A percentile compares a stretch with the other conserved stretches of the same genome.
Conservation (phyloP, 2,797 vertebrate species). For the Rhinella marina region DNA sequence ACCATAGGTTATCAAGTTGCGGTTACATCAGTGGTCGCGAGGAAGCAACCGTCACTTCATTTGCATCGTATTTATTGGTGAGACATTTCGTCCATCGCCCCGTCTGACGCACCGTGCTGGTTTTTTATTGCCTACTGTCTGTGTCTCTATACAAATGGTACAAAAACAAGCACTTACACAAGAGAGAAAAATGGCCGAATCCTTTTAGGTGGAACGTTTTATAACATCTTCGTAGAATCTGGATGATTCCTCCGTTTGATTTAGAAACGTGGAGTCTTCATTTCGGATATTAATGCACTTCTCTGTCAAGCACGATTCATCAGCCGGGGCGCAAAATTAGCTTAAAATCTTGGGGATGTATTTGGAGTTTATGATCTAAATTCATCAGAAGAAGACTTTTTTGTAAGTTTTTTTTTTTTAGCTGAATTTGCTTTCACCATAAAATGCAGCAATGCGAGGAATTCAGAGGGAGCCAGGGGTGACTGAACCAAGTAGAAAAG, state of each 20-base stretch:
- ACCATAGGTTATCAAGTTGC: not conserved
- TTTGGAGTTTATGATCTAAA: slow-evolving; percentile 19
- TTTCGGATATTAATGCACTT: slow-evolving; percentile 28
- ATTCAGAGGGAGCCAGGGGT: too few relatives aligned
- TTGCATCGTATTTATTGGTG: slow-evolving; percentile 30
- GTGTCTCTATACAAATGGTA: slow-evolving; percentile 20
- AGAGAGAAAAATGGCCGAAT: slow-evolving; percentile 32
- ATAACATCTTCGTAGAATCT: not conserved
- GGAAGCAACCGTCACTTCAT: not conserved
- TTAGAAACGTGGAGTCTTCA: not conserved
- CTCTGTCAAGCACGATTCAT: not conserved
- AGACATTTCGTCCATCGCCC: slow-evolving; percentile 6
- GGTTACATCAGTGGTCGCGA: not conserved
- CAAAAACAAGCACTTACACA: not conserved
- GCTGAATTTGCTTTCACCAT: not conserved
- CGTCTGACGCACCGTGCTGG: not conserved
- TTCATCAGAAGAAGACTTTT: not conserved
- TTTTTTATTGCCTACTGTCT: slow-evolving; percentile 43
- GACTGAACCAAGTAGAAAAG: too few relatives aligned
- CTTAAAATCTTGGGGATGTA: slow-evolving; percentile 24
- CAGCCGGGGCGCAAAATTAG: slow-evolving; percentile 10
- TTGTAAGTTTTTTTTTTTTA: not conserved
- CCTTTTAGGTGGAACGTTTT: slow-evolving; percentile 40
- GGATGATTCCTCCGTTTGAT: not conserved
- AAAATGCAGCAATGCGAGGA: too few relatives aligned